Percentiles rank a stretch among this genome's conserved stretches.
Evolutionary conservation across 2,113 vertebrate species (phyloP).

Genomic region (Plestiodon gilberti): DNA sequence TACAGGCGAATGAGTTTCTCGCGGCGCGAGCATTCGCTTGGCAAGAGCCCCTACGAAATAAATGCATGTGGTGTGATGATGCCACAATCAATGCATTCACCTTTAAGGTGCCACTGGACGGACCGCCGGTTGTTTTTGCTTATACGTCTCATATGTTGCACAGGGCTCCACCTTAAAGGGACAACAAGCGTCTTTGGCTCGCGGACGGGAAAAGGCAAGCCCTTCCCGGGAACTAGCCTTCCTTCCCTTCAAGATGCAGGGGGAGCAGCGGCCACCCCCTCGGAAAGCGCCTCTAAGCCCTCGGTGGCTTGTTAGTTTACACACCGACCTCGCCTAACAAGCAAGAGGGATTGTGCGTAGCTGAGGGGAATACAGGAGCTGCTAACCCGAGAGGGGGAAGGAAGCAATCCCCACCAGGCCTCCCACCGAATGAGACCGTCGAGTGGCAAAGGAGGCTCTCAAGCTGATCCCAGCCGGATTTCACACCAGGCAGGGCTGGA

Average conservation of each 20-base stretch:
- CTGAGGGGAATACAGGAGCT: not conserved
- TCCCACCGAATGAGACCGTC: not conserved
- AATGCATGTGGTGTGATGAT: no score
- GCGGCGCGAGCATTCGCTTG: not conserved
- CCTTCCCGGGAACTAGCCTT: not conserved
- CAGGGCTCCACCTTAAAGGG: not conserved
- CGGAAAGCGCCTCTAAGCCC: not conserved
- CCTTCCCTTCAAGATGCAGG: no score
- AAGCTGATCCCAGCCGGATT: not conserved
- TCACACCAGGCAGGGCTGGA: not conserved
- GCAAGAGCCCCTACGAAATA: not conserved
- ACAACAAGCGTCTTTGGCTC: not conserved
- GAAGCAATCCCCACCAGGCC: not conserved
- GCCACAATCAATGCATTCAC: no score
- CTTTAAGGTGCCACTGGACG: not conserved
- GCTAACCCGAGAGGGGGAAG: not conserved
- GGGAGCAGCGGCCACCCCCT: not conserved
- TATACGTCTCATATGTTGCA: not conserved
- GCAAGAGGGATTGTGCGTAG: not conserved
- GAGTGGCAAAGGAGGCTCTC: fast-evolving
- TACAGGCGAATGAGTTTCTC: not conserved
- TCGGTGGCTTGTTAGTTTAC: not conserved
- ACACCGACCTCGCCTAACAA: not conserved
- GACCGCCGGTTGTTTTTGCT: no score
- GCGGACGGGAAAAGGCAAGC: not conserved